A percentile compares a stretch with the other conserved stretches of the same genome.
Conservation (phyloP, 2,888 invertebrate species). For the Caenorhabditis drosophilae region DNA sequence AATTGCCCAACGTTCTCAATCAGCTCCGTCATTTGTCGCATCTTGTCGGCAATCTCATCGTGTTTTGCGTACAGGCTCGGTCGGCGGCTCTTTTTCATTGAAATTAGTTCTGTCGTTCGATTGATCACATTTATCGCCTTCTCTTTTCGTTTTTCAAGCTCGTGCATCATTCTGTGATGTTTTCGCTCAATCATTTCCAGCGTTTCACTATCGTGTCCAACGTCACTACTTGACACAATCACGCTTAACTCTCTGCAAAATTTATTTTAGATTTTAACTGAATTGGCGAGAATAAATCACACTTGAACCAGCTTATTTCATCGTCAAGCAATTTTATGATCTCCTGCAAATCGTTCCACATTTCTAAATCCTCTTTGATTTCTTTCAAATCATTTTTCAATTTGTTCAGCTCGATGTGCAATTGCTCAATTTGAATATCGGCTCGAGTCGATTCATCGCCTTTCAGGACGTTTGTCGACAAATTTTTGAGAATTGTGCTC, state of each 20-base stretch:
- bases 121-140: constrained; percentile 18
- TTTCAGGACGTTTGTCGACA: background rate
- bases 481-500: background rate
- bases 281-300: background rate
- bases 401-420: constrained; percentile 7
- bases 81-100: constrained; percentile 7
- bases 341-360: constrained; percentile 30
- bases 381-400: constrained; percentile 13
- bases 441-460: background rate
- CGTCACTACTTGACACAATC: constrained; percentile 20
- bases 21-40: constrained; percentile 15
- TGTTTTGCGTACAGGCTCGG: constrained; percentile 20
- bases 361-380: constrained; percentile 21
- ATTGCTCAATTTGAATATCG: background rate
- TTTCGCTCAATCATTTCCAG: constrained; percentile 13
- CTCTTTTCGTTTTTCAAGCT: constrained; percentile 18
- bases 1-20: constrained; percentile 21
- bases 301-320: constrained; percentile 34
- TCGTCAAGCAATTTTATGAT: constrained; percentile 23
- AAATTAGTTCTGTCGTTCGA: constrained; percentile 16
- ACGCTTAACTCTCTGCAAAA: constrained; percentile 21
- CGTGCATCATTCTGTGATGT: constrained; percentile 15
- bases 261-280: background rate
- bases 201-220: constrained; percentile 13
- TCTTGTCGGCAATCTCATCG: constrained; percentile 25